Evolutionary conservation across 92 coral and sea anemone species (phyloP).

Genomic region (Muricea muricata): DNA sequence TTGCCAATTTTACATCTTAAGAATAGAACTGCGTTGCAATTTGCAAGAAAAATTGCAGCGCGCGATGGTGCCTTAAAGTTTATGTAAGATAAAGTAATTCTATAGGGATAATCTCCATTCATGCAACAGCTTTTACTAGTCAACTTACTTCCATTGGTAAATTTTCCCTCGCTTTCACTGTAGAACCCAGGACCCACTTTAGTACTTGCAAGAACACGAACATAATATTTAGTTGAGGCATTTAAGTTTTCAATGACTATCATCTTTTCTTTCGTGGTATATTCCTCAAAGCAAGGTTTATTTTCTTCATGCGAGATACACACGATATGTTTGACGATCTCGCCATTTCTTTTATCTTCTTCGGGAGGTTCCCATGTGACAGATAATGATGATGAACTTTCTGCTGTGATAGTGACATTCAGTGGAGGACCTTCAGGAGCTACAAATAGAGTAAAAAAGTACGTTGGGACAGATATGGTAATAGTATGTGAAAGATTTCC

Average conservation of each 20-base stretch:
- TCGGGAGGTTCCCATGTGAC: background rate
- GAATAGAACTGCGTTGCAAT: too few relatives aligned
- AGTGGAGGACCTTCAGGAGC: background rate
- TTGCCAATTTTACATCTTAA: too few relatives aligned
- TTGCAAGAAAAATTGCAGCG: too few relatives aligned
- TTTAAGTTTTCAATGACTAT: background rate
- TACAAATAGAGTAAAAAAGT: background rate
- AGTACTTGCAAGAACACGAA: constrained; percentile 2
- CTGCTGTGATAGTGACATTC: background rate
- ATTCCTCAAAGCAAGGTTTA: too few relatives aligned
- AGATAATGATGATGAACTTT: background rate
- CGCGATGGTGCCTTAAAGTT: too few relatives aligned
- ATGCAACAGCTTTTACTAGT: too few relatives aligned
- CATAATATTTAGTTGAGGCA: background rate
- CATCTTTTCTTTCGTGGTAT: background rate
- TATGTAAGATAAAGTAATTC: too few relatives aligned
- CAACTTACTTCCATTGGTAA: background rate
- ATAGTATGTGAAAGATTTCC: background rate
- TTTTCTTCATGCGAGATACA: background rate
- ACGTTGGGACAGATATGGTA: background rate
- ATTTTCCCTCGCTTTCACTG: background rate
- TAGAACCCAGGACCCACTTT: too few relatives aligned
- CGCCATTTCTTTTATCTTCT: background rate
- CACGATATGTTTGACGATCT: background rate
- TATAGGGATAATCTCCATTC: too few relatives aligned